These are phyloP conservation scores for Muntiacus reevesi DNA, from an alignment of 2,113 vertebrate species.

Conservation along the genomic window DNA sequence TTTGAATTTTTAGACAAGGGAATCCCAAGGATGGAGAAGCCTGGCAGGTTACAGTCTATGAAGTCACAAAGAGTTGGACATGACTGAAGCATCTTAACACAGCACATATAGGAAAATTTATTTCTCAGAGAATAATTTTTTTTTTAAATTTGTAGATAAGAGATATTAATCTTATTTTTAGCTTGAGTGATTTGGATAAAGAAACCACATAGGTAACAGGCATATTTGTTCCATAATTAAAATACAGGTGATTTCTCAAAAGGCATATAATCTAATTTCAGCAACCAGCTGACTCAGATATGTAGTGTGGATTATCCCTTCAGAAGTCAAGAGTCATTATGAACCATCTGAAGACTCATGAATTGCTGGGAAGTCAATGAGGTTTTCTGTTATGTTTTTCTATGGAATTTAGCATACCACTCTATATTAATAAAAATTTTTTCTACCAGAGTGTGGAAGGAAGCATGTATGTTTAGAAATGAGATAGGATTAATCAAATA, in stretches of 20 bases:
- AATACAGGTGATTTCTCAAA: neutral
- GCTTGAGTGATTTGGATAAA: neutral
- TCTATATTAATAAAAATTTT: neutral
- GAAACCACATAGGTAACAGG: neutral
- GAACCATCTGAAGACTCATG: neutral
- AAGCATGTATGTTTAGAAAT: neutral
- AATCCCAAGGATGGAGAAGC: neutral
- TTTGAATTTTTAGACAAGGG: neutral
- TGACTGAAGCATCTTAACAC: neutral
- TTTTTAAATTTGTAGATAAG: neutral
- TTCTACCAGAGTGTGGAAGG: neutral
- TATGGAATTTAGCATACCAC: neutral
- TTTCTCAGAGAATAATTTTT: neutral
- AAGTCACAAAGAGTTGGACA: neutral
- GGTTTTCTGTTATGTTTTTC: neutral
- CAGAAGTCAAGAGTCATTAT: neutral
- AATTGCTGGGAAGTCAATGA: neutral
- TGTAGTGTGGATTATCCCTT: neutral
- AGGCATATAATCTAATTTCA: neutral
- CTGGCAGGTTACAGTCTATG: neutral
- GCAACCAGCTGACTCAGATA: neutral
- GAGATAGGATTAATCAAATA: neutral
- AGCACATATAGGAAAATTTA: neutral
- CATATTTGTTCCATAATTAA: neutral
- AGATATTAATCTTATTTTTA: neutral